Evolutionary conservation across 2,113 vertebrate genomes (phyloP), one percentile per base, ranked within the genome.

Genomic region (Anser brachyrhynchus): DNA sequence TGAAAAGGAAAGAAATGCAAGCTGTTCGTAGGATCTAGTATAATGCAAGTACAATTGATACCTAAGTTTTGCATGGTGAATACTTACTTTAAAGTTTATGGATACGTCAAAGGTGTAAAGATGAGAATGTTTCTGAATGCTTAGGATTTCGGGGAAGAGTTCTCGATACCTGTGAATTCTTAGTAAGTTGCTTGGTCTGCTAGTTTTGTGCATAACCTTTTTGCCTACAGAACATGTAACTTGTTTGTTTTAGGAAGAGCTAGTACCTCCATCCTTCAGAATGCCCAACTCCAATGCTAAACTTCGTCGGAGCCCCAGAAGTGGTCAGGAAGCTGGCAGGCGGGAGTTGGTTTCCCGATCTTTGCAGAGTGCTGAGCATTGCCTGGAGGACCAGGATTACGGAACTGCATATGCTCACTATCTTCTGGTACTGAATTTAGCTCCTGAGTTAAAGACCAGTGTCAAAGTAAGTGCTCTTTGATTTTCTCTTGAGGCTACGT

Each of bases 351-450:
- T 99, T 54, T 98, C 98, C 18, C 98, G 98, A 52, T 99, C 99
- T 51, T 76, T 99, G 43, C 98, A 99, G 96, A 99, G 99, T 86
- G 99, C 99, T 3, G 98, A 99, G 94, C 98, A 99, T 84, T 99
- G 99, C 74, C 90, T 99, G 58, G 97, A 98, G 67, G 97, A 97
- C 75, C 98, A 98, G 61, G 99, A 99, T 90, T 99, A 99, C 93
- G 99, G 99, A 87, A 99, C 99, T 7, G 99, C 99, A 0, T 99
- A 99, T 78, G 99, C 99, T 19, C 99, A 99, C 93, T 99, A 99
- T 96, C 98, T 99, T 4, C 98, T 99, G 1, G 99, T 99, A 59
- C 98, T 99, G 85, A 99, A 98, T 97, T 98, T 99, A 46, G 99
- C 99, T 14, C 99, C 99, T 0, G 98, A 98, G 88, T 97, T 99